Evolutionary conservation across 1,140 invertebrate genomes (phyloP).

Genomic region (Limonius californicus): DNA sequence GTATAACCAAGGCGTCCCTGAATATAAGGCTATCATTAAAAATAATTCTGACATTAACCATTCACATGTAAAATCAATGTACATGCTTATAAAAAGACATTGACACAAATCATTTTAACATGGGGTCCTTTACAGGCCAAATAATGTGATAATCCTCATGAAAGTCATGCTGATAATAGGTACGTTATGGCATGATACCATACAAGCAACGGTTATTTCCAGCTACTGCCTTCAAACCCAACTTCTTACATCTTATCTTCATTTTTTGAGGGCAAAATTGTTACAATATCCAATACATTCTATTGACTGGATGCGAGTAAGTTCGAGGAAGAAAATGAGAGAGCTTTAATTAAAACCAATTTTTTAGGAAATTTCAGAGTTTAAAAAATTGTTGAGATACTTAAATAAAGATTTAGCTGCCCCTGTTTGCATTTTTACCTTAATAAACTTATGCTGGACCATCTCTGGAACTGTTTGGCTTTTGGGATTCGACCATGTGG

Average conservation of each 20-base stretch:
- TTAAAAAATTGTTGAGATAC: conserved; percentile 68
- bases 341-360: no score
- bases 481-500: conserved; percentile 56
- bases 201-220: conserved; percentile 72
- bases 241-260: conserved; percentile 65
- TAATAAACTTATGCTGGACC: conserved; percentile 70
- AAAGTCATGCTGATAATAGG: conserved; percentile 63
- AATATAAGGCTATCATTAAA: no score
- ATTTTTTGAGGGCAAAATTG: conserved; percentile 65
- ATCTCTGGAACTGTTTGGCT: conserved; percentile 64
- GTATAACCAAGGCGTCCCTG: no score
- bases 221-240: conserved; percentile 79
- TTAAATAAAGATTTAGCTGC: conserved; percentile 70
- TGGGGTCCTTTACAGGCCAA: conserved; percentile 50
- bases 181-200: conserved; percentile 71
- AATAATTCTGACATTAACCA: no score
- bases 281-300: conserved; percentile 65
- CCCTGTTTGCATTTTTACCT: conserved; percentile 68
- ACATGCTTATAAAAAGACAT: no score
- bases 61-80: no score
- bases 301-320: conserved; percentile 73
- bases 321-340: conserved; percentile 19
- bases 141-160: conserved; percentile 48
- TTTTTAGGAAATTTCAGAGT: conserved; percentile 72
- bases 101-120: no score